A percentile compares a stretch with the other conserved stretches of the same genome.
phyloP scores from a whole-genome alignment of 2,797 vertebrate genomes.

The Eremophila alpestris region DNA sequence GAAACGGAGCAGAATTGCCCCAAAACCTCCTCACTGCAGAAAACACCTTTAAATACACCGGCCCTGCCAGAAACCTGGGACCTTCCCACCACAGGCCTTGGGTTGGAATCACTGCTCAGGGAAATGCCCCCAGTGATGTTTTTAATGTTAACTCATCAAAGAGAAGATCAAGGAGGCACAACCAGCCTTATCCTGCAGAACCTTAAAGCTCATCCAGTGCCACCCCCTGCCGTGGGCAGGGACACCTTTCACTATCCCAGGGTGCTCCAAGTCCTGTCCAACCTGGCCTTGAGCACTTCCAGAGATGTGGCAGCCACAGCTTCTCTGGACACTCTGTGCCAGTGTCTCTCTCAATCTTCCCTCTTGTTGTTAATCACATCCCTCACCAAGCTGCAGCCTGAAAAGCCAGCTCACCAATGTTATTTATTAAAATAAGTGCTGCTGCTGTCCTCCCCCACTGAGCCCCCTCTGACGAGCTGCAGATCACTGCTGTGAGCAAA shows the following conservation, averaged over 20 bases:
- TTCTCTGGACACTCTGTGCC: too few species aligned
- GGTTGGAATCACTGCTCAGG: neutral
- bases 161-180: neutral
- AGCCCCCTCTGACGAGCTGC: neutral
- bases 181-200: neutral
- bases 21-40: neutral
- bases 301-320: neutral
- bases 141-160: neutral
- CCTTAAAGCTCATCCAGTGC: neutral
- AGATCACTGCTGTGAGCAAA: neutral
- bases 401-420: neutral
- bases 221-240: neutral
- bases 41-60: neutral
- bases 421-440: neutral
- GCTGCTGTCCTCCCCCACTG: neutral
- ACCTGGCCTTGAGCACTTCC: neutral
- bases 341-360: neutral
- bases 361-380: fast-evolving
- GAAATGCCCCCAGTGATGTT: neutral
- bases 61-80: neutral
- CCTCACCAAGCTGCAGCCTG: neutral
- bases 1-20: neutral
- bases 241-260: neutral
- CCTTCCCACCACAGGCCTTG: neutral
- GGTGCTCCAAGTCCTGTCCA: neutral